Evolutionary conservation across 2,113 vertebrate species (phyloP).

Genomic region (Pelodiscus sinensis): DNA sequence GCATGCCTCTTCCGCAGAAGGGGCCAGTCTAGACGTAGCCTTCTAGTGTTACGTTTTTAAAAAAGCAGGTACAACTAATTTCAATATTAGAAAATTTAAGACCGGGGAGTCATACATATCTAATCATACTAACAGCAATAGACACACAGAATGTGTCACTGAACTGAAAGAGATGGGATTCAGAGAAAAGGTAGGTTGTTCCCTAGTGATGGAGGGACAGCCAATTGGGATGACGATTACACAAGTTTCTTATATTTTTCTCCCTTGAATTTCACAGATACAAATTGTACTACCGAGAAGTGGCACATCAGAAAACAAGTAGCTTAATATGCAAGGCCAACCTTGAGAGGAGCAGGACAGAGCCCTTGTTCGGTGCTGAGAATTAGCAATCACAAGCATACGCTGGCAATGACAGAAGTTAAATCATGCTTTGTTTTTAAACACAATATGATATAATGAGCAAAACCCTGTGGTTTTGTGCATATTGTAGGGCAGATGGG

Average conservation of each 20-base stretch:
- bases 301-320: background rate
- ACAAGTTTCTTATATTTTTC: background rate
- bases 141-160: background rate
- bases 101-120: background rate
- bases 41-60: background rate
- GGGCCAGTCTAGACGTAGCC: too few relatives aligned
- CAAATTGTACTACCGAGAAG: background rate
- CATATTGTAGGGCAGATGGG: background rate
- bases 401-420: background rate
- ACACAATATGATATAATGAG: constrained; percentile 37
- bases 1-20: too few relatives aligned
- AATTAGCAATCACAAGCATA: constrained; percentile 7
- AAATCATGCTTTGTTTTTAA: background rate
- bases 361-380: background rate
- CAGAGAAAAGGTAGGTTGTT: background rate
- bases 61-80: background rate
- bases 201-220: background rate
- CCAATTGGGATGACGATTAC: background rate
- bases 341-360: background rate
- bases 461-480: background rate
- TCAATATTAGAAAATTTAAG: background rate
- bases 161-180: background rate
- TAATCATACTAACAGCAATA: background rate
- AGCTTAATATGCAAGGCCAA: background rate
- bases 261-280: background rate